phyloP scores from a whole-genome alignment of 2,888 invertebrate species.

The Chromoteleia sp. region DNA sequence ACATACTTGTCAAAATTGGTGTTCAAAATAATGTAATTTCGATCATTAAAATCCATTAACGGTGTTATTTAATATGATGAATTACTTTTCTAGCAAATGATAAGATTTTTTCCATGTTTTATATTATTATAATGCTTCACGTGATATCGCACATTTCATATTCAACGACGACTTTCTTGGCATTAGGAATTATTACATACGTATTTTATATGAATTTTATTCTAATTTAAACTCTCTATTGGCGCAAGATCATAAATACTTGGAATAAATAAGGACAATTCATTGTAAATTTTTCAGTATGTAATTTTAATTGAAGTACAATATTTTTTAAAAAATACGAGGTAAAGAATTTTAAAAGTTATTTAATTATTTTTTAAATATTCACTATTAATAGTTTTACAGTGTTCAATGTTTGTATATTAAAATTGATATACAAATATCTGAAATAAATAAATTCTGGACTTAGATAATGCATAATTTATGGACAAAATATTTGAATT shows the following conservation, averaged over 20 bases:
- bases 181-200: constrained; percentile 9
- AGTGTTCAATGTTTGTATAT: too few relatives aligned
- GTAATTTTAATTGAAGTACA: too few relatives aligned
- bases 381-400: too few relatives aligned
- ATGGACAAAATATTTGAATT: constrained; percentile 20
- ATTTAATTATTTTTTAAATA: too few relatives aligned
- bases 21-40: background rate
- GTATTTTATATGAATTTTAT: constrained; percentile 26
- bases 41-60: background rate
- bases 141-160: constrained; percentile 12
- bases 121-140: background rate
- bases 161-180: constrained; percentile 16
- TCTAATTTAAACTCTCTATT: constrained; percentile 3
- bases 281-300: too few relatives aligned
- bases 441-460: background rate
- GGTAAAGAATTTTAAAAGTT: too few relatives aligned
- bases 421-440: background rate
- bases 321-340: too few relatives aligned
- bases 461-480: background rate
- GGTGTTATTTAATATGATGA: background rate
- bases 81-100: background rate
- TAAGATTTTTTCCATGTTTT: background rate
- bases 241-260: background rate
- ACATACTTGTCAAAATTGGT: background rate
- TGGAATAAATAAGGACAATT: too few relatives aligned